phyloP scores from a whole-genome alignment of 2,797 vertebrate genomes.

The Siniperca obscura region DNA sequence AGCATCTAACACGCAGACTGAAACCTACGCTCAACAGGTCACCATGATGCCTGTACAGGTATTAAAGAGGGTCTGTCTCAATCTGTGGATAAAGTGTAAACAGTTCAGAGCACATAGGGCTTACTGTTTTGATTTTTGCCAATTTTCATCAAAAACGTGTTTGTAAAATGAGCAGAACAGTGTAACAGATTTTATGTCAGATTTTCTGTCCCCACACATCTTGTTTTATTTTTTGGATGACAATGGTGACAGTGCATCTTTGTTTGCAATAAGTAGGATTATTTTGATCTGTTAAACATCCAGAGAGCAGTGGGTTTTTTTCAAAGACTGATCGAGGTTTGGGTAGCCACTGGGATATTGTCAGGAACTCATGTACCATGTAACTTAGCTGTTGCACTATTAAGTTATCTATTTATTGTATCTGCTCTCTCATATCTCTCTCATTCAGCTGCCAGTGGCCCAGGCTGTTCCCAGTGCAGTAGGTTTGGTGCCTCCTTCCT shows the following conservation, averaged over 20 bases:
- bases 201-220: not conserved
- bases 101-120: not conserved
- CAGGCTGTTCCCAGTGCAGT: conserved; percentile 92
- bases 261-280: not conserved
- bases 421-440: not conserved
- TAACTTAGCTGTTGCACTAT: not conserved
- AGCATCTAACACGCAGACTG: conserved; percentile 87
- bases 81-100: not conserved
- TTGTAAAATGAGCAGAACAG: not conserved
- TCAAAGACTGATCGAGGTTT: not conserved
- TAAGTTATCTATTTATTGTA: not conserved
- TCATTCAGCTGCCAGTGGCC: conserved; percentile 91
- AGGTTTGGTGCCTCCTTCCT: conserved; percentile 93
- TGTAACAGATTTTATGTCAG: not conserved
- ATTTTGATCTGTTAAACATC: not conserved
- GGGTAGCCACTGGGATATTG: not conserved
- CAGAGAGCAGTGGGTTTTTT: not conserved
- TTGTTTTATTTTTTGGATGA: not conserved
- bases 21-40: conserved; percentile 92
- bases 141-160: not conserved
- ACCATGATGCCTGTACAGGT: conserved; percentile 96
- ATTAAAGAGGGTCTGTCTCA: conserved; percentile 35
- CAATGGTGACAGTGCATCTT: not conserved
- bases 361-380: not conserved
- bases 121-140: not conserved